phyloP scores from a whole-genome alignment of 2,888 invertebrate species.

The Oegoconia quadripuncta region DNA sequence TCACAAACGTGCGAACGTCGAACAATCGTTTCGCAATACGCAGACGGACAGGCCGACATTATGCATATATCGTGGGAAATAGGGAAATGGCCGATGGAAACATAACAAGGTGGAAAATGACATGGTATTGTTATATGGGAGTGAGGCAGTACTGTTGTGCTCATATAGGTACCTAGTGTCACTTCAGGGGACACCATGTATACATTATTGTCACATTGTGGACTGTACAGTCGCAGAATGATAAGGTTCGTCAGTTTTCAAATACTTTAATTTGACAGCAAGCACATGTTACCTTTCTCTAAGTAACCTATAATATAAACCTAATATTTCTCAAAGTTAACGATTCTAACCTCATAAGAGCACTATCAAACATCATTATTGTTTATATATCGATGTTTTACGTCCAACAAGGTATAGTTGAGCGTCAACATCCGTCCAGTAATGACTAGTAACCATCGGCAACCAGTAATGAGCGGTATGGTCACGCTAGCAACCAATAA shows the following conservation, averaged over 20 bases:
- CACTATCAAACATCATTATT: background rate
- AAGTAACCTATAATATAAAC: too few relatives aligned
- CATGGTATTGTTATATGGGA: constrained; percentile 22
- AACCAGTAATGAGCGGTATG: constrained; percentile 16
- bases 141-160: too few relatives aligned
- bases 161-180: too few relatives aligned
- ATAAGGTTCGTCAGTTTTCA: too few relatives aligned
- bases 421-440: constrained; percentile 13
- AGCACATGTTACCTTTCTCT: too few relatives aligned
- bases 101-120: constrained; percentile 25
- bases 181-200: too few relatives aligned
- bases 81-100: constrained; percentile 33
- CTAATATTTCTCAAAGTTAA: too few relatives aligned
- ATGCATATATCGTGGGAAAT: constrained; percentile 26
- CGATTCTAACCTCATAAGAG: background rate
- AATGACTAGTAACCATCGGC: too few relatives aligned
- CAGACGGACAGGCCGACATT: constrained; percentile 20
- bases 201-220: too few relatives aligned
- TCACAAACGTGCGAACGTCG: constrained; percentile 29
- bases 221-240: too few relatives aligned
- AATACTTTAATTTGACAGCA: too few relatives aligned
- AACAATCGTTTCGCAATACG: constrained; percentile 30
- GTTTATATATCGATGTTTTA: constrained; percentile 3
- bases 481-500: constrained; percentile 22
- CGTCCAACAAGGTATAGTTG: background rate